Percentiles rank a stretch among this genome's conserved stretches.
phyloP scores from a whole-genome alignment of 2,113 vertebrate species.

The Corythoichthys haematopterus region DNA sequence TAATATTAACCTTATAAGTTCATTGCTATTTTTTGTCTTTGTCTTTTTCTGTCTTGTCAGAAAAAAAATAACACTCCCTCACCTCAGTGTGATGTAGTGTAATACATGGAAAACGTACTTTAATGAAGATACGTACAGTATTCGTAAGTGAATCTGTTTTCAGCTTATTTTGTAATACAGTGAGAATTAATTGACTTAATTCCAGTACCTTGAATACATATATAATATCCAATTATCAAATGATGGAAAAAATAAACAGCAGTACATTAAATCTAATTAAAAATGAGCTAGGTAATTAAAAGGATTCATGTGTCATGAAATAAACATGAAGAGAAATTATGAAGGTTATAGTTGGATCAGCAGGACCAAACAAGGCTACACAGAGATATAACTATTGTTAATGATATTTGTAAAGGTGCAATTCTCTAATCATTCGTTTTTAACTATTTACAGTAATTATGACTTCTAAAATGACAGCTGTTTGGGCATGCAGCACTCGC shows the following conservation, averaged over 20 bases:
- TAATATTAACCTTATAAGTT: not conserved
- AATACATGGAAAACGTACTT: not conserved
- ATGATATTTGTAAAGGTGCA: not conserved
- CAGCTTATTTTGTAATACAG: not conserved
- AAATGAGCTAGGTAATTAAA: too few species aligned
- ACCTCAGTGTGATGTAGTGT: not conserved
- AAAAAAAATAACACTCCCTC: not conserved
- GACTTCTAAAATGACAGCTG: slow-evolving; percentile 43
- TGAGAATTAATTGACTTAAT: not conserved
- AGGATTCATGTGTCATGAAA: too few species aligned
- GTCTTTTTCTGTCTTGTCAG: not conserved
- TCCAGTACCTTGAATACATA: not conserved
- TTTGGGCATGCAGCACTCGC: slow-evolving; percentile 19
- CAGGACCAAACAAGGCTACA: not conserved
- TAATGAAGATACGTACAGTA: not conserved
- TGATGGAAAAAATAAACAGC: not conserved
- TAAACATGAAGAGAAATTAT: not conserved
- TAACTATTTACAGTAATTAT: not conserved
- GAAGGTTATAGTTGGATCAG: not conserved
- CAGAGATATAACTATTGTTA: not conserved
- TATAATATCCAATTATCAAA: not conserved
- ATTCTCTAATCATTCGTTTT: slow-evolving; percentile 17
- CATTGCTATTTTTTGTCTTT: not conserved
- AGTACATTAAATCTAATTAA: not conserved
- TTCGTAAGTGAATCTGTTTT: not conserved